A percentile compares a stretch with the other conserved stretches of the same genome.
phyloP scores from a whole-genome alignment of 2,797 vertebrate species.

The Lagodon rhomboides region DNA sequence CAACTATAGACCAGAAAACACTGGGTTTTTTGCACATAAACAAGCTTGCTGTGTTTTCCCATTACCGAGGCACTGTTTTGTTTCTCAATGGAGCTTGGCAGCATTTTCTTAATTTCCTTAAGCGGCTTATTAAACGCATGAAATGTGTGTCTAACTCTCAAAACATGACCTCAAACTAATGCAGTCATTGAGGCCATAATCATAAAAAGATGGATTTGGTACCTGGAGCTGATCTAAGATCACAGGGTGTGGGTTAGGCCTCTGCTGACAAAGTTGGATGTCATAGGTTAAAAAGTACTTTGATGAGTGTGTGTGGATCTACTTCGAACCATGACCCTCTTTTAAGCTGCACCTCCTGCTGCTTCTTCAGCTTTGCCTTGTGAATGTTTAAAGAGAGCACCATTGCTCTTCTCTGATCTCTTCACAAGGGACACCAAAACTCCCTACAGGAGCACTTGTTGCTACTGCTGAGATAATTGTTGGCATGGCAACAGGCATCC shows the following conservation, averaged over 20 bases:
- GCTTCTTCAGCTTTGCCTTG: slow-evolving; percentile 44
- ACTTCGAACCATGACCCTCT: slow-evolving; percentile 11
- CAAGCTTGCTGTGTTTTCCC: slow-evolving; percentile 42
- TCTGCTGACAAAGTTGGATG: slow-evolving; percentile 6
- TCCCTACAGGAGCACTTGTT: slow-evolving; percentile 73
- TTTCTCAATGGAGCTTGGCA: slow-evolving; percentile 25
- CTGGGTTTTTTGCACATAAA: slow-evolving; percentile 27
- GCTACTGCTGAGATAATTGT: slow-evolving; percentile 75
- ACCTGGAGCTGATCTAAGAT: slow-evolving; percentile 33
- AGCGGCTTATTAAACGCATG: slow-evolving; percentile 62
- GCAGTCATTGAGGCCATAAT: slow-evolving; percentile 26
- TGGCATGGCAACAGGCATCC: slow-evolving; percentile 78
- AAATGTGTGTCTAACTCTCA: slow-evolving; percentile 53
- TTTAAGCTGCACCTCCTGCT: slow-evolving; percentile 17
- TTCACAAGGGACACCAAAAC: slow-evolving; percentile 61
- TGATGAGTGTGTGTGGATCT: background rate
- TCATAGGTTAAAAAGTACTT: slow-evolving; percentile 16
- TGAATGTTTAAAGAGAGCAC: slow-evolving; percentile 68
- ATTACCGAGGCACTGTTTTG: slow-evolving; percentile 32
- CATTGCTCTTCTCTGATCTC: slow-evolving; percentile 60
- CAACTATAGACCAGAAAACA: slow-evolving; percentile 39
- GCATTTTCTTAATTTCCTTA: slow-evolving; percentile 34
- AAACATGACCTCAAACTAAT: slow-evolving; percentile 45
- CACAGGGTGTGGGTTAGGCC: slow-evolving; percentile 9
- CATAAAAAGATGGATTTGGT: slow-evolving; percentile 33